phyloP scores from a whole-genome alignment of 35 echinoderm and acorn worm species.

The Anneissia japonica region DNA sequence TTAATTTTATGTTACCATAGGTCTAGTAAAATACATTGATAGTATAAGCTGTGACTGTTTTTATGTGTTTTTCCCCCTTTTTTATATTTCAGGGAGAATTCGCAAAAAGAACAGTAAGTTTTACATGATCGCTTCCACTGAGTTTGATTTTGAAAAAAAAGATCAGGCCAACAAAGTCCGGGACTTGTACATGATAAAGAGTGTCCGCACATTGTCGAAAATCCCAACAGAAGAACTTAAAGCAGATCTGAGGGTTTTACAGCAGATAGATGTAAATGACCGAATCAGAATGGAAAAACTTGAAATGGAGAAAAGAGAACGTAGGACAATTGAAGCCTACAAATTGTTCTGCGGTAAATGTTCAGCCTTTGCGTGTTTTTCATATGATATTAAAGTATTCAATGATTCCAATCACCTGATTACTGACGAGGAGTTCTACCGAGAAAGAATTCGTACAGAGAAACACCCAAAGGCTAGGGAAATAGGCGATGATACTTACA shows the following conservation, averaged over 20 bases:
- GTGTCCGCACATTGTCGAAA: not conserved
- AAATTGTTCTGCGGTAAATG: not conserved
- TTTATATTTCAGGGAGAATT: not conserved
- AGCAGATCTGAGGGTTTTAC: not conserved
- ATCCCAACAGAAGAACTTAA: not conserved
- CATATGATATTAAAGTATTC: not conserved
- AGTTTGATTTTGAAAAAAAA: not conserved
- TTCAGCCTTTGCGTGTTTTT: not conserved
- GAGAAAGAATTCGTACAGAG: not conserved
- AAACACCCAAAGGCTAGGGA: not conserved
- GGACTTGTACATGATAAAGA: not conserved
- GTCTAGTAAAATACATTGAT: no score
- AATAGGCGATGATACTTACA: not conserved
- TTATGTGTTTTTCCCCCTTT: not conserved
- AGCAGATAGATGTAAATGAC: not conserved
- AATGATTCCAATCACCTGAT: not conserved
- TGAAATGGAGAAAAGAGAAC: not conserved
- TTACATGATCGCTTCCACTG: not conserved
- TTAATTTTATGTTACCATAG: no score
- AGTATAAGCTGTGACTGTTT: no score
- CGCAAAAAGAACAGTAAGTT: not conserved
- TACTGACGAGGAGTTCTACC: not conserved
- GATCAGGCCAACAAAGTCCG: not conserved
- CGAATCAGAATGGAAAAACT: not conserved
- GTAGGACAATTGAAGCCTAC: not conserved